Evolutionary conservation across 2,113 vertebrate species (phyloP), one percentile per base, ranked within the genome.

Genomic region (Anhinga anhinga): DNA sequence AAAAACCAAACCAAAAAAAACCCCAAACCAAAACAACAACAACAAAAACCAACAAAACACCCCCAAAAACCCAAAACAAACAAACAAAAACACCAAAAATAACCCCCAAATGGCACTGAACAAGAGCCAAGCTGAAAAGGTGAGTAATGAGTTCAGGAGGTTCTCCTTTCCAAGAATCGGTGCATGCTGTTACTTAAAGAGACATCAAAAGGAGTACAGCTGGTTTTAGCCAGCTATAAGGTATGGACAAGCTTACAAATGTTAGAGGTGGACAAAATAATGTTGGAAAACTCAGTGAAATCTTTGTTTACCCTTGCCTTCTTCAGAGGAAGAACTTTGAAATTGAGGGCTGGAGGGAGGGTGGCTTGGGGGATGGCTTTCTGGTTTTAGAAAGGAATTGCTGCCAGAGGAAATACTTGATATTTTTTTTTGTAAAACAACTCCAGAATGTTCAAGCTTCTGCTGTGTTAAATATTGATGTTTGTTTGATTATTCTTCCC

Each of bases 401-500:
- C 34, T 92, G 62, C 26, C 26, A n/a, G 61, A 88, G 56, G 38
- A 73, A 81, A 45, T 69, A 77, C 14, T 36, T 80, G 30, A 19
- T n/a, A 0, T 27, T 72, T 56, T 44, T 66, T 80, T 66, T 6
- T 9, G 2, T 55, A 26, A 36, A 79, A 56, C 7, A 53, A 9
- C 15, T 90, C 40, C 38, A 65, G 38, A 88, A 76, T 77, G 13
- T 88, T 92, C 66, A 93, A 76, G 61, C 12, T 93, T 95, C 79
- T 87, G 70, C 86, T 95, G 69, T 77, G 69, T 90, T 92, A 86
- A 95, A 83, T 95, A 59, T 40, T 96, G 45, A 76, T 79, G 62
- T 40, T 97, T 95, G 32, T 80, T 96, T 95, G 76, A 81, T 92
- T 97, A 38, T 95, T 96, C 71, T 96, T 92, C 89, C 76, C 38